Evolutionary conservation across 92 coral and sea anemone genomes (phyloP), one percentile per base, ranked within the genome.

Genomic region (Siderastrea radians): DNA sequence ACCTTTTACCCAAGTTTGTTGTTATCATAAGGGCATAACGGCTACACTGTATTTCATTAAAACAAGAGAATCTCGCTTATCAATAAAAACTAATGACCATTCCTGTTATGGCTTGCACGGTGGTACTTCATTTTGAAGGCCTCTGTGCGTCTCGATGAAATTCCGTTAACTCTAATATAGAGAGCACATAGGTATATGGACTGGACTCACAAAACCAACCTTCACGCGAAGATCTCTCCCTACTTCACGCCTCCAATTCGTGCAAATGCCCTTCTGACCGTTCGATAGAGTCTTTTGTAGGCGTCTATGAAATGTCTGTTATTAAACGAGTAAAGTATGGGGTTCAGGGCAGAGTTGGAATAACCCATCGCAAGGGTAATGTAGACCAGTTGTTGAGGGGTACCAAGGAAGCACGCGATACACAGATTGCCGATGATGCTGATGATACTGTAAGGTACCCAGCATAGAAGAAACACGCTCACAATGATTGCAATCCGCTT

Each of bases 291-390:
- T 65, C 89, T 85, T 19, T 46, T 76, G 69, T 85, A 93, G 2
- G 95, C 80, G 46, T 93, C 95, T 51, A 89, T 81, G 70, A 87
- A 94, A 66, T 92, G 88, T 3, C 83, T 91, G 83, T 94, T 94
- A 49, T 88, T 90, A 83, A 94, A 94, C 4, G 92, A 90, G 71
- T 94, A 94, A 4, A 94, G 93, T 43, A 83, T 78, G 0, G 96
- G 96, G 55, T 94, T 94, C 14, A 94, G 76, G 2, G 94, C 92
- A 0, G 90, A 84, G 74, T 92, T 94, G 1, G 88, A 81, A 53
- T 91, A 94, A 0, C 94, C 96, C 50, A 92, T 81, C 72, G 90
- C 78, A 8, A 93, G 88, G 3, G 91, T 75, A 1, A 86, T 77
- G 1, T 85, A 81, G 49, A 59, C 76, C 8, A 79, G 54, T 64